These are phyloP conservation scores for Stegophylla sp. DNA, from an alignment of 2,888 invertebrate genomes.

Conservation along the genomic window DNA sequence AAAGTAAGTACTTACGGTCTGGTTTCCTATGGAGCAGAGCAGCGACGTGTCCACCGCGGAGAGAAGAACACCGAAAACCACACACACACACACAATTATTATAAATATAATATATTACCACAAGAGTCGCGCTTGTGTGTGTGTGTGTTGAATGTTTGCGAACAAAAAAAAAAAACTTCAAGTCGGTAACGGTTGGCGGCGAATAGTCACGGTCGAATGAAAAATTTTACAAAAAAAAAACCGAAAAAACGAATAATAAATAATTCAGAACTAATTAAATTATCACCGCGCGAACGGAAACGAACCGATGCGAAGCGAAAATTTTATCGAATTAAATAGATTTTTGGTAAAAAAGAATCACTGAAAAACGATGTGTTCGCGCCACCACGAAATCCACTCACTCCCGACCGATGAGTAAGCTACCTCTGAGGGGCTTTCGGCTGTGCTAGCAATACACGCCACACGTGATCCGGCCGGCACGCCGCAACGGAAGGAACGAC, in stretches of 20 bases:
- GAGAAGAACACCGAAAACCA: not conserved
- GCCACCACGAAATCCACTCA: constrained; percentile 48
- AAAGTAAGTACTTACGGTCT: not conserved
- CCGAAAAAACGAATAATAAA: too few species aligned
- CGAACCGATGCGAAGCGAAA: not conserved
- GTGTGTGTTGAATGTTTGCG: too few species aligned
- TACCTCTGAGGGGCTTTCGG: constrained; percentile 58
- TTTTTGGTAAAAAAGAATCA: constrained; percentile 9
- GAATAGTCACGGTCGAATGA: not conserved
- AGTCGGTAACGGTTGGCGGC: too few species aligned
- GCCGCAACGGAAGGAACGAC: constrained; percentile 53
- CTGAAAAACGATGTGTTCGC: too few species aligned
- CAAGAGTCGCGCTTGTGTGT: too few species aligned
- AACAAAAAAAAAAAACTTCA: too few species aligned
- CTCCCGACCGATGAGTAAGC: constrained; percentile 56
- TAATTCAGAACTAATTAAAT: too few species aligned
- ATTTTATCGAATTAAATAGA: too few species aligned
- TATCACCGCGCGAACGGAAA: not conserved
- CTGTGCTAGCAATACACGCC: constrained; percentile 8
- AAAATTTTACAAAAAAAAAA: not conserved
- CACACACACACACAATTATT: not conserved
- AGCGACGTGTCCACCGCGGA: not conserved
- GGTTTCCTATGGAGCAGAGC: not conserved
- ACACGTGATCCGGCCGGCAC: constrained; percentile 58
- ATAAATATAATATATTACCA: too few species aligned